Evolutionary conservation across 2,797 vertebrate genomes (phyloP), one percentile per base, ranked within the genome.

Genomic region (Hippopotamyrus pictus): DNA sequence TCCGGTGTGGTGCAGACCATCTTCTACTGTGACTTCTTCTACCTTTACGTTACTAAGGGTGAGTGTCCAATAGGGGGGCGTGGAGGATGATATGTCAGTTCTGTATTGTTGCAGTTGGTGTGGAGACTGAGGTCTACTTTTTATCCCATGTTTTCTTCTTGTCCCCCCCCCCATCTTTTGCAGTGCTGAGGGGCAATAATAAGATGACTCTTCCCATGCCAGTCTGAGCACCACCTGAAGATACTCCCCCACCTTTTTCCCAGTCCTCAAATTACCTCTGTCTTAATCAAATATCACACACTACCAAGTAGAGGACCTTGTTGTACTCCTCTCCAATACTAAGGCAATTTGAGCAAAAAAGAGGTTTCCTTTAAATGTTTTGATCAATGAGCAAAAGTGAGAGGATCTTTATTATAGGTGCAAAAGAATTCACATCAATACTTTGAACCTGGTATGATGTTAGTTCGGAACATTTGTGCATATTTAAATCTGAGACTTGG

Each of bases 1-100:
- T 97, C 98, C 0, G 98, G 98, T 1, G 98, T 98, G 0, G 98
- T 99, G 59, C 98, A 99, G 94, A 99, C 98, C 92, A 98, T 99
- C 91, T 99, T 99, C 96, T 99, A 98, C 95, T 99, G 98, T 2
- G 98, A 99, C 89, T 99, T 99, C 96, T 99, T 99, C 96, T 99
- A 99, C 92, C 96, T 99, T 92, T 99, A 99, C 0, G 85, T 97
- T 91, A 99, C 98, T 62, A 98, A 95, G 94, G 98, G 98, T 99
- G 94, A 93, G 95, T 84, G 2, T 0, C 50, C 25, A 25, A 17
- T 46, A 37, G n/a, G 53, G 8, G 25, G 19, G 14, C 19, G 8
- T 11, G 37, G 19, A 33, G 11, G 37, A 44, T 62, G 11, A 12
- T 4, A 11, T 6, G 8, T n/a, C 11, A 65, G 54, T 14, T 59